phyloP scores from a whole-genome alignment of 53 echinoderm and acorn worm species.

The Temnopleurus reevesii region DNA sequence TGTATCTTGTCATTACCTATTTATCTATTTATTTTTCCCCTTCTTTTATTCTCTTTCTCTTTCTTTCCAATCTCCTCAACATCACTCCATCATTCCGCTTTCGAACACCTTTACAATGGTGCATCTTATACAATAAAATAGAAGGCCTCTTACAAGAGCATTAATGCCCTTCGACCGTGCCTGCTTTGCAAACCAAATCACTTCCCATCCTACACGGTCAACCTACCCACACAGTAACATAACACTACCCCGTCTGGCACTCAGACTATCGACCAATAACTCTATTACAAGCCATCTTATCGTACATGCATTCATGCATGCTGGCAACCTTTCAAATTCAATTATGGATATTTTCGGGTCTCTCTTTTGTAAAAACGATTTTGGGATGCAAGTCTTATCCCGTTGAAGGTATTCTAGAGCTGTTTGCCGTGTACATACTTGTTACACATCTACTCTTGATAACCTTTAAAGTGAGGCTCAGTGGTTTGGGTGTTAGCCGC shows the following conservation, averaged over 20 bases:
- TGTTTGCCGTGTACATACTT: not conserved
- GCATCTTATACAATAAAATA: not conserved
- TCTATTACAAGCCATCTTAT: not conserved
- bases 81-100: not conserved
- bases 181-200: too few relatives aligned
- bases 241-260: not conserved
- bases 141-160: not conserved
- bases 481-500: too few relatives aligned
- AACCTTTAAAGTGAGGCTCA: too few relatives aligned
- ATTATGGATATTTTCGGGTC: not conserved
- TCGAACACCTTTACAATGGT: not conserved
- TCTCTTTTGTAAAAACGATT: not conserved
- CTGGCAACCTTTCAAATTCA: not conserved
- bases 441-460: conserved; percentile 4
- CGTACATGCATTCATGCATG: not conserved
- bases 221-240: too few relatives aligned
- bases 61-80: not conserved
- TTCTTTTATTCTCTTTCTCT: not conserved
- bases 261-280: not conserved
- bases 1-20: not conserved
- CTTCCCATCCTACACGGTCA: not conserved
- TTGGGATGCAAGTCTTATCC: not conserved
- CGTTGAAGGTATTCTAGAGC: not conserved
- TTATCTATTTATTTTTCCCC: not conserved
- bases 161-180: too few relatives aligned